Conservation (phyloP, 2,113 vertebrate genomes). For the Grallaria varia region DNA sequence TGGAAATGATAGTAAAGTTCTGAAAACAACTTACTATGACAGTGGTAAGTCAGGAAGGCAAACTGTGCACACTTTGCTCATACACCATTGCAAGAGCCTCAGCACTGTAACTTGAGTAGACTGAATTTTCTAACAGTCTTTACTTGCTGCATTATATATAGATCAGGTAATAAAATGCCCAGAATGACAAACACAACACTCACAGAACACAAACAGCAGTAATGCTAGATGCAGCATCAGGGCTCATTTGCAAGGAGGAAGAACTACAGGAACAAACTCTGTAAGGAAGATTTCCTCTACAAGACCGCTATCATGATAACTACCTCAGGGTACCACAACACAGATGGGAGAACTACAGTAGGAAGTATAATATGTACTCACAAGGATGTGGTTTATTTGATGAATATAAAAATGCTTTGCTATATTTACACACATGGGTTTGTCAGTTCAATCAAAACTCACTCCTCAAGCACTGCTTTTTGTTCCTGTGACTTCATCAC, state of each 20-base stretch:
- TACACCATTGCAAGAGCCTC: not conserved
- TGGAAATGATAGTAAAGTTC: not conserved
- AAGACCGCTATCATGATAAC: not conserved
- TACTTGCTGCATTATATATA: not conserved
- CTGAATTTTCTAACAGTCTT: not conserved
- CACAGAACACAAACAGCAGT: not conserved
- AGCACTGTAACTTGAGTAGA: not conserved
- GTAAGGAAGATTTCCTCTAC: not conserved
- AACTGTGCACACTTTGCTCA: not conserved
- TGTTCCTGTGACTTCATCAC: not conserved
- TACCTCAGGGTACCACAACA: not conserved
- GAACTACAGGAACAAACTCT: not conserved
- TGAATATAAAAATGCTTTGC: not conserved
- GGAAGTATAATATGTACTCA: not conserved
- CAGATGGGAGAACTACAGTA: not conserved
- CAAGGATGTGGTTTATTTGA: not conserved
- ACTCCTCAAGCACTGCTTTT: not conserved
- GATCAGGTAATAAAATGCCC: not conserved
- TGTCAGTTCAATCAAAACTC: not conserved
- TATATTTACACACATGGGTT: not conserved
- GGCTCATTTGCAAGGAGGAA: not conserved
- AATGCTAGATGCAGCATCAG: not conserved
- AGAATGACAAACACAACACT: not conserved
- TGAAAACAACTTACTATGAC: not conserved
- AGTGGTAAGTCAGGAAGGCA: not conserved